Conservation (phyloP, 2,113 vertebrate species). For the Miniopterus natalensis region DNA sequence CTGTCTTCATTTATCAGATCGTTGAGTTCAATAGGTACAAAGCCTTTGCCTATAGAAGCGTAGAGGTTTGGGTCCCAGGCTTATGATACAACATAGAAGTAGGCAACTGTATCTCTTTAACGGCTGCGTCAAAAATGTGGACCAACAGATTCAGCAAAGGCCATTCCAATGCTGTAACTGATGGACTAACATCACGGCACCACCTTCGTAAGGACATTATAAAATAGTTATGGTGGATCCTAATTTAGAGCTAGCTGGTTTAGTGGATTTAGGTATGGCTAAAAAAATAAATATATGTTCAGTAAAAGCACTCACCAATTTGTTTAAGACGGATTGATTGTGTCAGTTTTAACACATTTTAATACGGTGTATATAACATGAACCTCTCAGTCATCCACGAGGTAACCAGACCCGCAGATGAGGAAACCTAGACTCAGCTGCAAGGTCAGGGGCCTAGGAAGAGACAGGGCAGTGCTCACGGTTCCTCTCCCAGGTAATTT, state of each 20-base stretch:
- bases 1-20: not conserved
- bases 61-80: not conserved
- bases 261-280: not conserved
- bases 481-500: not conserved
- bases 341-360: slow-evolving; percentile 23
- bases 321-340: not conserved
- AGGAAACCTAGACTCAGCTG: not conserved
- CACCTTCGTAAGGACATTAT: not conserved
- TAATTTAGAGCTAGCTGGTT: not conserved
- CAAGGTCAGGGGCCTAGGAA: not conserved
- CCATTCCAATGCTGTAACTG: not conserved
- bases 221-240: not conserved
- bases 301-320: not conserved
- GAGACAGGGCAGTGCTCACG: not conserved
- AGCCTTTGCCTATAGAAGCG: not conserved
- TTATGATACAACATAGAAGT: not conserved
- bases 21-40: not conserved
- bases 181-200: not conserved
- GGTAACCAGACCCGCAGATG: not conserved
- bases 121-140: not conserved
- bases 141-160: not conserved
- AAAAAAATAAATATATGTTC: not conserved
- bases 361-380: not conserved
- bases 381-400: not conserved
- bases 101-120: not conserved